phyloP scores from a whole-genome alignment of 2,797 vertebrate genomes.

The Ara ararauna region DNA sequence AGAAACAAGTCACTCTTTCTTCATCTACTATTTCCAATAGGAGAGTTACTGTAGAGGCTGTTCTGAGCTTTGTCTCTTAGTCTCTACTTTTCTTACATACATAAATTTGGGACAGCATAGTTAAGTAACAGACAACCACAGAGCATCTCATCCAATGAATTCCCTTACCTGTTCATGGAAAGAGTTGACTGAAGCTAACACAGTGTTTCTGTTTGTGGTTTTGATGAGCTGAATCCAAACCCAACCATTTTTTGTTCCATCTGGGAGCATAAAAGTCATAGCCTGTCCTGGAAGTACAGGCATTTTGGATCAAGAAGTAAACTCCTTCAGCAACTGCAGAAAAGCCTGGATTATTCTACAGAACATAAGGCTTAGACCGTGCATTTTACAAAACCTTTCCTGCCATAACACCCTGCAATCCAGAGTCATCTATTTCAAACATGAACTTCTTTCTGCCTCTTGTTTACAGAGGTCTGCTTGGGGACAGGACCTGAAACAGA shows the following conservation, averaged over 20 bases:
- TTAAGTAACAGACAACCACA: slow-evolving; percentile 14
- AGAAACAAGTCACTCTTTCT: neutral
- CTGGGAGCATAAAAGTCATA: neutral
- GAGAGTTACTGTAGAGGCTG: neutral
- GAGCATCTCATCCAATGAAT: neutral
- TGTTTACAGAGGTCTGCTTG: neutral
- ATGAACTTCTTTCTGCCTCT: neutral
- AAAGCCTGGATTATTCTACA: neutral
- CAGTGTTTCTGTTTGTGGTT: slow-evolving; percentile 26
- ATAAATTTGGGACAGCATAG: neutral
- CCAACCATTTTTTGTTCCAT: neutral
- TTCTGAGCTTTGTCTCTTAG: neutral
- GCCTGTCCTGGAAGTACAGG: neutral
- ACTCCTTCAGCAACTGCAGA: neutral
- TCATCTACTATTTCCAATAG: neutral
- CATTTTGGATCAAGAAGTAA: neutral
- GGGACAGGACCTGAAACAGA: neutral
- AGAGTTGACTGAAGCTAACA: neutral
- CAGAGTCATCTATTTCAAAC: neutral
- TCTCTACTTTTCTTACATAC: neutral
- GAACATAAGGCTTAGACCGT: neutral
- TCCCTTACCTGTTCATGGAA: neutral
- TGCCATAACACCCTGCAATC: neutral
- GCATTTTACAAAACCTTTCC: neutral
- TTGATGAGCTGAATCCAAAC: slow-evolving; percentile 26